Conservation (phyloP, 2,888 invertebrate species). For the Elmis aenea region DNA sequence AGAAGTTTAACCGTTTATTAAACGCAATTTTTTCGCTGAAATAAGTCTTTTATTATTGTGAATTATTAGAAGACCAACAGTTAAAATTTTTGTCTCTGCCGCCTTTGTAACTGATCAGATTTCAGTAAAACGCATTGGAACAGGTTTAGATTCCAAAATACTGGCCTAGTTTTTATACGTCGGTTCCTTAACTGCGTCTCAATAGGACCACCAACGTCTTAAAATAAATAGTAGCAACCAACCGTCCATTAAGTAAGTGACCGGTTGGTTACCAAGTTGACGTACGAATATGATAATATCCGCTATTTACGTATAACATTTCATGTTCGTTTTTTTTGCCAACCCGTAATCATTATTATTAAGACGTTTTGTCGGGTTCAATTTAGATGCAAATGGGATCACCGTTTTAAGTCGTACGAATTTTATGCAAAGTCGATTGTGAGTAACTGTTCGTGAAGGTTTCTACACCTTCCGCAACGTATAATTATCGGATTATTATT, state of each 20-base stretch:
- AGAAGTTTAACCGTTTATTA: too few species aligned
- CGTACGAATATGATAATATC: conserved; percentile 23
- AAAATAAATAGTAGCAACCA: conserved; percentile 18
- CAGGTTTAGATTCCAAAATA: conserved; percentile 30
- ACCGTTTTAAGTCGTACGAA: too few species aligned
- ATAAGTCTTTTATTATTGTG: too few species aligned
- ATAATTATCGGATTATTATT: too few species aligned
- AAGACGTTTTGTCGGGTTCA: conserved; percentile 9
- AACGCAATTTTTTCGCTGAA: too few species aligned
- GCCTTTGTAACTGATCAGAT: conserved; percentile 5
- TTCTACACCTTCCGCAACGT: too few species aligned
- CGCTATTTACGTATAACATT: conserved; percentile 5
- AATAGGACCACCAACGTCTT: conserved; percentile 38
- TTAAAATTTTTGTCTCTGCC: too few species aligned
- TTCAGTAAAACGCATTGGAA: conserved; percentile 23
- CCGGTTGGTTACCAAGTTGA: too few species aligned
- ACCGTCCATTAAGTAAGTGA: background rate
- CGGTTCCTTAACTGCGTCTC: conserved; percentile 32
- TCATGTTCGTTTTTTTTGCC: conserved; percentile 7
- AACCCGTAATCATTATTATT: conserved; percentile 18
- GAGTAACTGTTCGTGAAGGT: too few species aligned
- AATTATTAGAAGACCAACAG: too few species aligned
- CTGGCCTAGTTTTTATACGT: conserved; percentile 30
- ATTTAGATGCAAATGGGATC: conserved; percentile 19
- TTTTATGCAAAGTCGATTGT: too few species aligned